Evolutionary conservation across 2,797 vertebrate species (phyloP).

Genomic region (Gadopsis bispinosus): DNA sequence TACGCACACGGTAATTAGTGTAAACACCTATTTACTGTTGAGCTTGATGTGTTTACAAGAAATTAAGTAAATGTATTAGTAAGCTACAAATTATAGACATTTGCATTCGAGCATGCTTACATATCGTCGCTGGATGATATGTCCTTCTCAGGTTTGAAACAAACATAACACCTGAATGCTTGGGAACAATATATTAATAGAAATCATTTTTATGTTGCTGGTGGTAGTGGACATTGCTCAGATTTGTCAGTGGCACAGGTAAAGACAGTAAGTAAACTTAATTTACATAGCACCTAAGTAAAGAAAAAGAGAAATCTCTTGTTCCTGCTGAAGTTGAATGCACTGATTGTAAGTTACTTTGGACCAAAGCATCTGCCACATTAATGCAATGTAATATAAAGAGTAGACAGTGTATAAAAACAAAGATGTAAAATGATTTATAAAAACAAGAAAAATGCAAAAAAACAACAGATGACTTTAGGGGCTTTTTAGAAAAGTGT

Average conservation of each 20-base stretch:
- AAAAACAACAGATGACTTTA: neutral
- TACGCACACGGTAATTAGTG: slow-evolving; percentile 61
- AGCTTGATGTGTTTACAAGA: slow-evolving; percentile 51
- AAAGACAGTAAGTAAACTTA: neutral
- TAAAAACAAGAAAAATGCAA: neutral
- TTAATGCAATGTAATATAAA: neutral
- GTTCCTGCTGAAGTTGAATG: neutral
- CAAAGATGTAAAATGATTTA: neutral
- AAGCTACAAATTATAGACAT: slow-evolving; percentile 33
- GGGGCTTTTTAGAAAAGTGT: neutral
- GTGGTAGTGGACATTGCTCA: neutral
- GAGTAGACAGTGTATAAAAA: neutral
- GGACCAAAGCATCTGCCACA: neutral
- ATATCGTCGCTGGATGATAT: neutral
- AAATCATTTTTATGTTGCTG: neutral
- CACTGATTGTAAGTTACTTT: neutral
- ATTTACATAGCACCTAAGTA: neutral
- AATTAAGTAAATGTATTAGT: slow-evolving; percentile 47
- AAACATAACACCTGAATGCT: slow-evolving; percentile 17
- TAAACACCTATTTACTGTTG: slow-evolving; percentile 61
- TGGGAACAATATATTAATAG: neutral
- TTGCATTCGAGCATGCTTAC: slow-evolving; percentile 30
- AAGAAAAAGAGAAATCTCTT: neutral
- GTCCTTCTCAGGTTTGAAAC: slow-evolving; percentile 9
- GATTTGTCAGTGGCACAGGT: neutral